phyloP scores from a whole-genome alignment of 2,888 invertebrate species.

The Agriopis aurantiaria region DNA sequence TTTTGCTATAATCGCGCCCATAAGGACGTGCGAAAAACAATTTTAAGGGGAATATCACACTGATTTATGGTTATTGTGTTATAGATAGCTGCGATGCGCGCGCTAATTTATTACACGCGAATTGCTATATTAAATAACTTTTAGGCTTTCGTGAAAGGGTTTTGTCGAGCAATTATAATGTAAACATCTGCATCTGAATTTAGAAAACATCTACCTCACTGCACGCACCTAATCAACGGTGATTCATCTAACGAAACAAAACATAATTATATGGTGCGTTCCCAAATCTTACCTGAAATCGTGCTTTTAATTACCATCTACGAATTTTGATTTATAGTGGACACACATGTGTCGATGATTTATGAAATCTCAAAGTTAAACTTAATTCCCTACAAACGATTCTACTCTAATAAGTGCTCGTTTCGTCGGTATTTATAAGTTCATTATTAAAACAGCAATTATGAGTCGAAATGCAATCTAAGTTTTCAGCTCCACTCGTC shows the following conservation, averaged over 20 bases:
- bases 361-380: slow-evolving; percentile 59
- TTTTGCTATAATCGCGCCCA: slow-evolving; percentile 82
- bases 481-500: slow-evolving; percentile 50
- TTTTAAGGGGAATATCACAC: slow-evolving; percentile 72
- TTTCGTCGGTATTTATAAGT: slow-evolving; percentile 49
- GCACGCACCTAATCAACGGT: slow-evolving; percentile 78
- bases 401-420: slow-evolving; percentile 11
- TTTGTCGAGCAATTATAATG: slow-evolving; percentile 77
- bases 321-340: slow-evolving; percentile 76
- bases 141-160: slow-evolving; percentile 70
- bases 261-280: slow-evolving; percentile 81
- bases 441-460: slow-evolving; percentile 60
- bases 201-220: slow-evolving; percentile 62
- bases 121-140: slow-evolving; percentile 55
- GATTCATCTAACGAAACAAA: slow-evolving; percentile 83
- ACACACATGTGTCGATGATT: slow-evolving; percentile 73
- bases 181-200: slow-evolving; percentile 79
- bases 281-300: slow-evolving; percentile 78
- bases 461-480: slow-evolving; percentile 61
- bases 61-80: slow-evolving; percentile 74
- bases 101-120: slow-evolving; percentile 63
- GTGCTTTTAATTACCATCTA: slow-evolving; percentile 81
- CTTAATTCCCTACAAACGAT: slow-evolving; percentile 24
- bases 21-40: slow-evolving; percentile 84
- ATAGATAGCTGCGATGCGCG: slow-evolving; percentile 51